Base-by-base conservation (phyloP, 1,140 invertebrate species). In the Atta cephalotes region DNA sequence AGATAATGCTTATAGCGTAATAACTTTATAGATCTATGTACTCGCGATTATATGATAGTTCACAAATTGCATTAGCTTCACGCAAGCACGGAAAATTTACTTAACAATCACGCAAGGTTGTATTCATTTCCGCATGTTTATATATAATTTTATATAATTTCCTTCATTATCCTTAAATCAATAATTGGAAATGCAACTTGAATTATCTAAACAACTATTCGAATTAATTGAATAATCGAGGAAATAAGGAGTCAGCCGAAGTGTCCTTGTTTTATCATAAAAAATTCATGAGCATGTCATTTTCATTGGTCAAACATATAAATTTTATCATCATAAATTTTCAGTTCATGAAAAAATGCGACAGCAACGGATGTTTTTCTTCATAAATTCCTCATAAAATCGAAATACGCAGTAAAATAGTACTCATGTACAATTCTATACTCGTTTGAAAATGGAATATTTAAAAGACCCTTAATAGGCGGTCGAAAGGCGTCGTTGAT, bases 21-120 rank as follows among this genome's bases (percentile, higher is more conserved):
- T 79, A 88, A n/a, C 28, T 45, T 85, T 35, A 21, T 80, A 14
- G 31, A 72, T 66, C 9, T 45, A 51, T 56, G 28, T 74, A 18
- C 63, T 10, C n/a, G 16, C 45, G 21, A 25, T 89, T 89, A 65
- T 79, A 53, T 72, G 65, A 87, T n/a, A 45, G 35, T 35, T 72
- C 45, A 35, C 45, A 31, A 86, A 77, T 89, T 28, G 45, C 35
- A 51, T 81, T 68, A 51, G 18, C 56, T 35, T 28, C 77, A 86
- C 82, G 63, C 58, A 58, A 88, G 63, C 62, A 78, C 28, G 18
- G 6, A 63, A 86, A 86, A 70, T 79, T 88, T 82, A 76, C 78
- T 86, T 88, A 89, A 89, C 65, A 86, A 65, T 39, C 39, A 14
- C 1, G 10, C 87, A 89, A 89, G 71, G 87, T 31, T 21, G 18